phyloP scores from a whole-genome alignment of 2,797 vertebrate genomes.

The Notoglanidium macrostoma region DNA sequence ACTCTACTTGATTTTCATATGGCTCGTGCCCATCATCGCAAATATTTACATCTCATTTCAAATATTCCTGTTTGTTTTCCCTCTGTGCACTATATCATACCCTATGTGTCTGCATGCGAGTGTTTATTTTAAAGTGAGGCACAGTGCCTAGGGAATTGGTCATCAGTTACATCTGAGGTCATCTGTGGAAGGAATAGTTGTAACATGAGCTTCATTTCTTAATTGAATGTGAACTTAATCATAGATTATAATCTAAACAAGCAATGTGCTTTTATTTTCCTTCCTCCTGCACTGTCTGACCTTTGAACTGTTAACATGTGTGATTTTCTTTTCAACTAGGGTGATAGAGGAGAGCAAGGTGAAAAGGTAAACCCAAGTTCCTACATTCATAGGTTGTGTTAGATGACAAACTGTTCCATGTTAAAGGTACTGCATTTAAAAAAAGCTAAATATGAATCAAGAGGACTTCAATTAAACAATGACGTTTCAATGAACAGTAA shows the following conservation, averaged over 20 bases:
- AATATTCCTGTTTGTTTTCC: background rate
- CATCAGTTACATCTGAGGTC: constrained; percentile 39
- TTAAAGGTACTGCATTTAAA: too few relatives aligned
- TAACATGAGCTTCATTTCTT: constrained; percentile 58
- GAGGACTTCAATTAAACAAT: background rate
- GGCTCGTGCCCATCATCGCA: constrained; percentile 21
- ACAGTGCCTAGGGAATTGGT: background rate
- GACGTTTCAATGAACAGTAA: background rate
- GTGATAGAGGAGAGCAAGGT: constrained; percentile 91
- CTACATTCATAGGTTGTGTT: background rate
- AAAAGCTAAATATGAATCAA: background rate
- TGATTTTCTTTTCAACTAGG: constrained; percentile 81
- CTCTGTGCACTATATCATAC: constrained; percentile 27
- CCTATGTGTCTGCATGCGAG: constrained; percentile 22
- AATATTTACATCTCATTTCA: constrained; percentile 30
- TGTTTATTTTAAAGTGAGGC: constrained; percentile 46
- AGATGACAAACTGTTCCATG: background rate
- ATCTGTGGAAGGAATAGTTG: constrained; percentile 55
- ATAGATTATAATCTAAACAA: constrained; percentile 67
- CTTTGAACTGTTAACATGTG: constrained; percentile 52
- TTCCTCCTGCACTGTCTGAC: constrained; percentile 37
- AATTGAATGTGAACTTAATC: constrained; percentile 67
- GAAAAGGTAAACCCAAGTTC: constrained; percentile 85
- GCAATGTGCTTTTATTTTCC: constrained; percentile 53
- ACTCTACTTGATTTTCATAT: constrained; percentile 24